Base-by-base conservation (phyloP, 2,113 vertebrate species). In the Syngnathus typhle region DNA sequence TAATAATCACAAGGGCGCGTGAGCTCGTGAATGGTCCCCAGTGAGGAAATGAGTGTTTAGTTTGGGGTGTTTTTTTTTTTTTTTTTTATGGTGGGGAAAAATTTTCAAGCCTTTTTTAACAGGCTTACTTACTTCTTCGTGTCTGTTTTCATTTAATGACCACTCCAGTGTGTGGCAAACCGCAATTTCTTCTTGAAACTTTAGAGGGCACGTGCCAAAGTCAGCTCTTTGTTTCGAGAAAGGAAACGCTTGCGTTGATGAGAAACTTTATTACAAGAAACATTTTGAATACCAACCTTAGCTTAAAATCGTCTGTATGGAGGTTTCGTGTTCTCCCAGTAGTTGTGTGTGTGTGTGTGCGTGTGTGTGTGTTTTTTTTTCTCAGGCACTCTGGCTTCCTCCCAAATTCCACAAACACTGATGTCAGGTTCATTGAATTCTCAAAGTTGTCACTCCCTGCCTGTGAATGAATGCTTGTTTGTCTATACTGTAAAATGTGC, bases 21-120 rank as follows among this genome's bases (percentile, higher is more conserved):
- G 65, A 68, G 41, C 55, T 49, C 79, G 59, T 85, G 86, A 83
- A 86, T 85, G 83, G 70, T 84, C 86, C 81, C 85, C 46, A 10
- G 84, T 67, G 84, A 86, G 85, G 82, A 78, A 78, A 83, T 19
- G 54, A 47, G 74, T 68, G 7, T 46, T 55, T 52, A 3, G 49
- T 51, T 49, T 49, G 6, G 47, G 7, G 18, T 49, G 27, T 32
- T 32, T 32, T 32, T 49, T 4, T 49, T 49, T 51, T 8, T 49
- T 49, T 49, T 49, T 51, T 51, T 55, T 23, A 27, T 9, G 21
- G 18, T 36, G 70, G 73, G 65, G 76, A 78, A 55, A 46, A 62
- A 63, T 72, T 81, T 72, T 64, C 37, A 39, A n/a, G 37, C 16
- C 32, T 23, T 60, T 44, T 46, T 44, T 10, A 7, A 10, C 11